These are phyloP conservation scores for Leptoclinus maculatus DNA, from an alignment of 2,797 vertebrate species.

Conservation along the genomic window DNA sequence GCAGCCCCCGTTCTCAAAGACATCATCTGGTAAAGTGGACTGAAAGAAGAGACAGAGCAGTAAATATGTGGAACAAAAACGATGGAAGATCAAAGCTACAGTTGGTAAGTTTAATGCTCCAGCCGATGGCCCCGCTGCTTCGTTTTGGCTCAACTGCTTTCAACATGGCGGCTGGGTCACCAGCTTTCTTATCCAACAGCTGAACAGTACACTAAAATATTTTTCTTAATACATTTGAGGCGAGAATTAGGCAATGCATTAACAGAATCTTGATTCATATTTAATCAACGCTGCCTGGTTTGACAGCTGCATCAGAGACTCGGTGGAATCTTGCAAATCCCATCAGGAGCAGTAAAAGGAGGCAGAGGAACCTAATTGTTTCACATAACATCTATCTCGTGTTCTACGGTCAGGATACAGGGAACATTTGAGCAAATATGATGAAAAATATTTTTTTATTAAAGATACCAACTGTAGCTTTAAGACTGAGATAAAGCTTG, in stretches of 20 bases:
- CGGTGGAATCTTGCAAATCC: not conserved
- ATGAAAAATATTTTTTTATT: not conserved
- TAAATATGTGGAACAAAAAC: constrained; percentile 1
- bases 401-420: not conserved
- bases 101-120: not conserved
- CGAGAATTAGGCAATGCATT: not conserved
- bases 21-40: constrained; percentile 92
- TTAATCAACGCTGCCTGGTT: too few species aligned
- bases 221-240: not conserved
- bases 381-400: not conserved
- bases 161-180: not conserved
- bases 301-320: too few species aligned
- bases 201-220: not conserved
- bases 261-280: not conserved
- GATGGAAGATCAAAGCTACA: not conserved
- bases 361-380: not conserved
- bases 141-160: not conserved
- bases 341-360: not conserved
- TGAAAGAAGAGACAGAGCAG: constrained; percentile 62
- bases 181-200: not conserved
- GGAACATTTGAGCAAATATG: not conserved
- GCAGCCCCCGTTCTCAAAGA: constrained; percentile 89
- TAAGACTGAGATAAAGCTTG: not conserved
- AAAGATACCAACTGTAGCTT: not conserved
- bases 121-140: not conserved